Evolutionary conservation across 2,888 invertebrate species (phyloP), one percentile per base, ranked within the genome.

Genomic region (Gnatocerus cornutus): DNA sequence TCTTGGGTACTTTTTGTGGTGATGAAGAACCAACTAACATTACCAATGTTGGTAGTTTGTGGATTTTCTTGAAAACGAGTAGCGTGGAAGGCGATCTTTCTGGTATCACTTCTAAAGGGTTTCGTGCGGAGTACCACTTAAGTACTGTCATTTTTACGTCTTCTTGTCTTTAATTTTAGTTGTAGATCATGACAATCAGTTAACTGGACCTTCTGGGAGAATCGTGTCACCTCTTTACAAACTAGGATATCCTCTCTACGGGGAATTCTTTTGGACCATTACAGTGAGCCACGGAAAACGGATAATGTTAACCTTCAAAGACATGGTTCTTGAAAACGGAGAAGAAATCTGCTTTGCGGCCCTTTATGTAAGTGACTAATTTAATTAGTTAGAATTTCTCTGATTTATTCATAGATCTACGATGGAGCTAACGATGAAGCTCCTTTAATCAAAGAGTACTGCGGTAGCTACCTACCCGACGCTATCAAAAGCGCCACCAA

Each of bases 201-300:
- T 96, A 0, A 87, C 81, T 10, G 94, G 93, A 3, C 83, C 86
- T 0, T 82, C 75, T 1, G 97, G 97, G 0, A 86, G 86, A 73
- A 89, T 98, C 33, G 87, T 91, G 10, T 96, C 95, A 0, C 96
- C 97, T 0, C 84, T 91, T 21, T 97, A 93, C 84, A 95, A 96
- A 0, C 70, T 82, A 5, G 82, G 8, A 89, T 78, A 75, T 10
- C 76, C 79, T 10, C 83, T 85, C 2, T 68, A 78, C 21, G 88
- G 87, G 0, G 81, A 84, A 9, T 90, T 88, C 74, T 84, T 85
- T 7, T 97, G 96, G 95, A 88, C 91, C 48, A 89, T 97, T 48
- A 89, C 89, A 0, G 92, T 91, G 0, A 83, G 85, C 1, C 77
- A 83, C 41, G 85, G 85, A 13, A 87, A 84, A 73, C 79, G 84